Conservation (phyloP, 2,113 vertebrate species). For the Leucosticte australis region DNA sequence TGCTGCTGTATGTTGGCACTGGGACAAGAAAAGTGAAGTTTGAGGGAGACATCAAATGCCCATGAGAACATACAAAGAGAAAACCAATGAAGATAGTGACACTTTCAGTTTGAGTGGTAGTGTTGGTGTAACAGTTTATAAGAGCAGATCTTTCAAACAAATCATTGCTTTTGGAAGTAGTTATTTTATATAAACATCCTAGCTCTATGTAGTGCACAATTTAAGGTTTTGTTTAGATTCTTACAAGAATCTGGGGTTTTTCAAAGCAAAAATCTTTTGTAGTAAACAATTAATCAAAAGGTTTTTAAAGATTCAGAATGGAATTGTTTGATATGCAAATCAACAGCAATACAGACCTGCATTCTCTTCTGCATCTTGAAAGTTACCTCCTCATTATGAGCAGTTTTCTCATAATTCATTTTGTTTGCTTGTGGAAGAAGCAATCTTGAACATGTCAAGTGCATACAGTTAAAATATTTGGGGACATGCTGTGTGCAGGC, state of each 20-base stretch:
- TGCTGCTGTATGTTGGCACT: not conserved
- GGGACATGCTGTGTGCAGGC: not conserved
- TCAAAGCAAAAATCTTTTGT: not conserved
- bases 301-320: not conserved
- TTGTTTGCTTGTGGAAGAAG: not conserved
- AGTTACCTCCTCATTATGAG: not conserved
- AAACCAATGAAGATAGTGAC: not conserved
- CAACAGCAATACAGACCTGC: not conserved
- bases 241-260: not conserved
- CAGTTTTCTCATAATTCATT: not conserved
- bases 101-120: not conserved
- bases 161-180: not conserved
- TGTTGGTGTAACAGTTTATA: not conserved
- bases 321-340: not conserved
- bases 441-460: not conserved
- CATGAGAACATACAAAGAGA: not conserved
- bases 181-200: conserved; percentile 4
- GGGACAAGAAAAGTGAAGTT: not conserved
- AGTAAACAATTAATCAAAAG: not conserved
- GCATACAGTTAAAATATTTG: not conserved
- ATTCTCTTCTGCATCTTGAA: not conserved
- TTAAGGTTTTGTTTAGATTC: conserved; percentile 12
- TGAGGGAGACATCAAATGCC: not conserved
- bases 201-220: not conserved
- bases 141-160: not conserved